Conservation (phyloP, 2,888 invertebrate species). For the Eucera pruinosa region DNA sequence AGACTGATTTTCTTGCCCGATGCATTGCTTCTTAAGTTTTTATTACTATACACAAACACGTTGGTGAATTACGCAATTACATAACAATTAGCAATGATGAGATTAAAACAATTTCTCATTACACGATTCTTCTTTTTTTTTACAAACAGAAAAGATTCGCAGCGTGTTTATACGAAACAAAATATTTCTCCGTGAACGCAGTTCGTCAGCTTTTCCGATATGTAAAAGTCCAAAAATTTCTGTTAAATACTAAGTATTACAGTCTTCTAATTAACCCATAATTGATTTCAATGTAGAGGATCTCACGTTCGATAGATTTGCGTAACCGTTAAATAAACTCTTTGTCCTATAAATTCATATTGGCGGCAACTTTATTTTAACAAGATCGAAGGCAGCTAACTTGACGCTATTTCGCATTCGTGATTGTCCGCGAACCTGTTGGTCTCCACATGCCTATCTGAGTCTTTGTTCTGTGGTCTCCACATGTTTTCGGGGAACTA, state of each 20-base stretch:
- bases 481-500: too few species aligned
- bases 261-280: slow-evolving; percentile 52
- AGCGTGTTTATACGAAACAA: slow-evolving; percentile 39
- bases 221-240: slow-evolving; percentile 75
- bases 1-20: slow-evolving; percentile 29
- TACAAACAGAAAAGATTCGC: slow-evolving; percentile 36
- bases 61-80: slow-evolving; percentile 16
- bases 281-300: slow-evolving; percentile 37
- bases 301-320: slow-evolving; percentile 14
- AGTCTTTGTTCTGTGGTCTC: too few species aligned
- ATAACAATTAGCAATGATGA: slow-evolving; percentile 61
- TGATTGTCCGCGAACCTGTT: too few species aligned
- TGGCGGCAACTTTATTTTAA: too few species aligned
- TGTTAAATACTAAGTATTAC: slow-evolving; percentile 69
- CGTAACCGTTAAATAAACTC: slow-evolving; percentile 45
- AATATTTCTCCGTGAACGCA: slow-evolving; percentile 56
- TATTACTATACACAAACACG: not conserved
- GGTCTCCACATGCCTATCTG: too few species aligned
- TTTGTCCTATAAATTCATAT: slow-evolving; percentile 31
- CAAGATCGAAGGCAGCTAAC: too few species aligned
- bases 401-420: too few species aligned
- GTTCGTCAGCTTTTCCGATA: slow-evolving; percentile 75
- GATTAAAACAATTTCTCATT: slow-evolving; percentile 52
- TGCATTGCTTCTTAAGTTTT: slow-evolving; percentile 19
- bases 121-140: slow-evolving; percentile 40